These are phyloP conservation scores for Diplolepis rosae DNA, from an alignment of 2,888 invertebrate species.

Conservation along the genomic window DNA sequence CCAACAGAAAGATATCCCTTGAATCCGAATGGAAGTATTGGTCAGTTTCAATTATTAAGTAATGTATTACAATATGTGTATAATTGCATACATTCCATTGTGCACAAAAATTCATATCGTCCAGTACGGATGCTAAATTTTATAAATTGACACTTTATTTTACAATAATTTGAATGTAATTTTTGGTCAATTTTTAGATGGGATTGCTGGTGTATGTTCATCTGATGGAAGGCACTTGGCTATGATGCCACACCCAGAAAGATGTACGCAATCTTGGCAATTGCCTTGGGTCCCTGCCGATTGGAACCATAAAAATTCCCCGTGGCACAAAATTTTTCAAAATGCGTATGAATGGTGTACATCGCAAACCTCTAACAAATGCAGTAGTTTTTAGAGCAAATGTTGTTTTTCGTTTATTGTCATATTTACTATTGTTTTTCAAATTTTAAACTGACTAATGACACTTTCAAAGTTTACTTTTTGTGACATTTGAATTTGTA, in stretches of 20 bases:
- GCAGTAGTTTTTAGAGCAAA: too few relatives aligned
- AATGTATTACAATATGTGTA: background rate
- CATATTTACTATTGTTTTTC: too few relatives aligned
- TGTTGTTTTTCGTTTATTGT: too few relatives aligned
- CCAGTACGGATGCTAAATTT: background rate
- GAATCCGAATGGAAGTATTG: constrained; percentile 94
- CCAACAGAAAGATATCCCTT: constrained; percentile 91
- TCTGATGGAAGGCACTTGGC: constrained; percentile 94
- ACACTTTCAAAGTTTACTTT: too few relatives aligned
- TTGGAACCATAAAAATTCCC: constrained; percentile 80
- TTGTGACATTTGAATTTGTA: too few relatives aligned
- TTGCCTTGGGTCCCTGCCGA: constrained; percentile 82
- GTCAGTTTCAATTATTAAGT: constrained; percentile 75
- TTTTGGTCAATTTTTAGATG: constrained; percentile 76
- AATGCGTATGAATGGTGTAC: constrained; percentile 87
- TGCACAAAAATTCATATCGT: background rate
- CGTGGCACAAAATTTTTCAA: constrained; percentile 94
- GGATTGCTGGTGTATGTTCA: constrained; percentile 93
- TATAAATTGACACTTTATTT: too few relatives aligned
- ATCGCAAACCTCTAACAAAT: too few relatives aligned
- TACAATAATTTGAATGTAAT: background rate
- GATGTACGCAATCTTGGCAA: constrained; percentile 92
- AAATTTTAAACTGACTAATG: too few relatives aligned
- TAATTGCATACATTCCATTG: too few relatives aligned
- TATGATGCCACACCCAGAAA: constrained; percentile 99